phyloP scores from a whole-genome alignment of 2,797 vertebrate genomes.

The Takifugu ocellatus region DNA sequence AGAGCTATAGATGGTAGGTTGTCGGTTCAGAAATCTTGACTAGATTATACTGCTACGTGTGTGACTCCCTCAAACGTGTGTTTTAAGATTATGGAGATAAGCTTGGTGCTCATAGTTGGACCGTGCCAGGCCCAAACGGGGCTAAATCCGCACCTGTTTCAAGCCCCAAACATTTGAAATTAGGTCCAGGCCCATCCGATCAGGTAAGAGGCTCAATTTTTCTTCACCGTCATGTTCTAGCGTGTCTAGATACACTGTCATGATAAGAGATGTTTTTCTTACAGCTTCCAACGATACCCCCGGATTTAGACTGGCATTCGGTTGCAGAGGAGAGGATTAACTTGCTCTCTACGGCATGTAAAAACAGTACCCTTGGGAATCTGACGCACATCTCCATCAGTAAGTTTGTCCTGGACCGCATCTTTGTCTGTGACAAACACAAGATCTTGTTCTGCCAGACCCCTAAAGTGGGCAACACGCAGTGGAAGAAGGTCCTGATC shows the following conservation, averaged over 20 bases:
- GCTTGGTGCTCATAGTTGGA: slow-evolving; percentile 76
- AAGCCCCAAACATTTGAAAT: slow-evolving; percentile 61
- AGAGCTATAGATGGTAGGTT: slow-evolving; percentile 84
- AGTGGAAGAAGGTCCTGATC: slow-evolving; percentile 99
- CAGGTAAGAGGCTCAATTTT: slow-evolving; percentile 67
- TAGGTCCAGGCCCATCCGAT: slow-evolving; percentile 61
- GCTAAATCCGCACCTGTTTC: slow-evolving; percentile 46
- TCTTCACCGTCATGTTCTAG: neutral
- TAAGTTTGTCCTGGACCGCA: slow-evolving; percentile 94
- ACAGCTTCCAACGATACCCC: slow-evolving; percentile 50
- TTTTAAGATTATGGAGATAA: slow-evolving; percentile 80
- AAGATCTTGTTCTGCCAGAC: slow-evolving; percentile 98
- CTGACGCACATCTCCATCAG: slow-evolving; percentile 85
- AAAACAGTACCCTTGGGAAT: slow-evolving; percentile 82
- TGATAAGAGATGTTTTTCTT: neutral
- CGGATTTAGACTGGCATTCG: slow-evolving; percentile 57
- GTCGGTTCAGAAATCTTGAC: accelerated
- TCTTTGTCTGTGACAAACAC: slow-evolving; percentile 97
- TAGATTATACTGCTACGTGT: neutral
- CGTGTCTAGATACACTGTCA: neutral
- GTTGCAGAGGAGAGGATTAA: slow-evolving; percentile 80
- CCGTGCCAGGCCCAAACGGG: slow-evolving; percentile 69
- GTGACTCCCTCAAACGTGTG: neutral
- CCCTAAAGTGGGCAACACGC: slow-evolving; percentile 98
- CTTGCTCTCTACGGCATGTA: slow-evolving; percentile 82